Base-by-base conservation (phyloP, 2,797 vertebrate species). In the Cyprinodon diabolis region DNA sequence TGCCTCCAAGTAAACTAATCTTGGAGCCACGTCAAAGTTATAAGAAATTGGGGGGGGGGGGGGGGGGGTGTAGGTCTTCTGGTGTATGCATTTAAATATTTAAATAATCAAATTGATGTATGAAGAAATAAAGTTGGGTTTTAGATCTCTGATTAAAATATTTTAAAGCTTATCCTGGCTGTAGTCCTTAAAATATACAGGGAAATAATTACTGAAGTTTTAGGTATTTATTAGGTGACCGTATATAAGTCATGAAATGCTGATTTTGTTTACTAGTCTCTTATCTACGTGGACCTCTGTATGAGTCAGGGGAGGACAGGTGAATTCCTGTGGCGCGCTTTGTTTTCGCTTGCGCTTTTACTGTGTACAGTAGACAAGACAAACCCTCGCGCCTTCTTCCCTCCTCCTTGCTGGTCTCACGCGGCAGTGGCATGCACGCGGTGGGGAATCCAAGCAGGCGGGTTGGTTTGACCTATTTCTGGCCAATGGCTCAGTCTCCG, bases 401-500 rank as follows among this genome's bases (percentile, higher is more conserved):
- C 80, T 90, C 93, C 90, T 88, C 83, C 88, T 86, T 1, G 11
- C 83, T 77, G 65, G 79, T 80, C 93, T 96, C 95, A 95, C 95
- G 95, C 93, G 95, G 95, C 95, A 80, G 84, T 89, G 70, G 94
- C 95, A 94, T 94, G 93, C 91, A 90, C 81, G 66, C 62, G 19
- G 70, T 62, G 89, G 93, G 90, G 89, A 89, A 91, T 86, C 91
- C 81, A 84, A 84, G 87, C 77, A 91, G 96, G 96, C 94, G 95
- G 94, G 91, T 89, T 69, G 80, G 54, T 5, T 78, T 94, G 95
- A 95, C 95, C 95, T 95, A 95, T 71, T 95, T 95, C 93, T 92
- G 76, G 1, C 97, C 96, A 97, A 96, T 97, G 1, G 66, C 43
- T 70, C 35, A 11, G n/a, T 2, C 51, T 66, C 1, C 52, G 78